phyloP scores from a whole-genome alignment of 2,113 vertebrate species.

The Excalfactoria chinensis region DNA sequence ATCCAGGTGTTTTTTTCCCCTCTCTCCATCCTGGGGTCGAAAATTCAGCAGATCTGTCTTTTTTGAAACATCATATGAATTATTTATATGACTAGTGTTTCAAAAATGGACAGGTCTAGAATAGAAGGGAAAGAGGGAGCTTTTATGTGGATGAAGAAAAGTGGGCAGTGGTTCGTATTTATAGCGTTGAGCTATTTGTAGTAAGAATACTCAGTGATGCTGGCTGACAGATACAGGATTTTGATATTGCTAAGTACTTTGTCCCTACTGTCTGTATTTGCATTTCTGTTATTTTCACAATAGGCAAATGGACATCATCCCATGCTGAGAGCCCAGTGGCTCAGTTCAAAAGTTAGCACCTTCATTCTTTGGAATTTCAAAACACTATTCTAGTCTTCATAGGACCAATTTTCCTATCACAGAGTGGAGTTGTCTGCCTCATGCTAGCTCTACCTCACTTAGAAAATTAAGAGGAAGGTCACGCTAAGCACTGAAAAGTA shows the following conservation, averaged over 20 bases:
- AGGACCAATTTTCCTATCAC: not conserved
- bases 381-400: not conserved
- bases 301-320: not conserved
- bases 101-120: not conserved
- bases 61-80: not conserved
- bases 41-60: not conserved
- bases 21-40: not conserved
- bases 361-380: not conserved
- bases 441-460: not conserved
- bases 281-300: not conserved
- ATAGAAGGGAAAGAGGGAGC: not conserved
- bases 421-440: not conserved
- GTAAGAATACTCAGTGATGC: not conserved
- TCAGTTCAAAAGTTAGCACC: not conserved
- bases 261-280: not conserved
- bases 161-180: not conserved
- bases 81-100: not conserved
- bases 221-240: not conserved
- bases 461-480: not conserved
- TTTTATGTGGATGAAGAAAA: not conserved
- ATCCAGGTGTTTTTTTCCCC: not conserved
- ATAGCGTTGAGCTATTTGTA: not conserved
- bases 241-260: not conserved
- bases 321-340: not conserved
- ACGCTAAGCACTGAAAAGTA: not conserved